A percentile compares a stretch with the other conserved stretches of the same genome.
phyloP scores from a whole-genome alignment of 1,140 invertebrate genomes.

The Bombus difficillimus region DNA sequence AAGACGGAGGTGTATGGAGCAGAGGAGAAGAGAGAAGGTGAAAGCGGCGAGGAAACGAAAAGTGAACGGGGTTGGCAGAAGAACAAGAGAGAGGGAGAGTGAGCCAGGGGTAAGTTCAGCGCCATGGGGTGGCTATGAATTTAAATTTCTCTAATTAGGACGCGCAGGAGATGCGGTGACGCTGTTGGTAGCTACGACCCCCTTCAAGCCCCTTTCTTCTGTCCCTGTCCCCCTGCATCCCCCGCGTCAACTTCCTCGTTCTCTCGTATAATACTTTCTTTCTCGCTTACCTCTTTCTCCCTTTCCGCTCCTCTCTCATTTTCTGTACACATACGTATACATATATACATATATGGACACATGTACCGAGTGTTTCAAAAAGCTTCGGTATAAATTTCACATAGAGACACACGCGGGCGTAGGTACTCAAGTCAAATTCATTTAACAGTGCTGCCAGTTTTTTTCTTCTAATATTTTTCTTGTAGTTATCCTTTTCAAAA shows the following conservation, averaged over 20 bases:
- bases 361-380: background rate
- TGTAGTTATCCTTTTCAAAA: too few relatives aligned
- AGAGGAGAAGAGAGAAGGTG: constrained; percentile 20
- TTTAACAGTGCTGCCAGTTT: too few relatives aligned
- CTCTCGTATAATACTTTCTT: constrained; percentile 56
- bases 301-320: constrained; percentile 28
- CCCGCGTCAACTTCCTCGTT: constrained; percentile 64
- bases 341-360: background rate
- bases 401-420: too few relatives aligned
- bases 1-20: constrained; percentile 22
- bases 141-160: constrained; percentile 83
- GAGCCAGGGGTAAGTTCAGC: constrained; percentile 62
- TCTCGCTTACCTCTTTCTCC: constrained; percentile 28
- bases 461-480: too few relatives aligned
- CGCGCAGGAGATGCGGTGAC: constrained; percentile 73
- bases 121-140: constrained; percentile 77
- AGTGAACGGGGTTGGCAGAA: constrained; percentile 1
- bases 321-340: background rate
- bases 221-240: constrained; percentile 24
- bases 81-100: constrained; percentile 37
- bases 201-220: constrained; percentile 63
- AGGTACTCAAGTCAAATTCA: too few relatives aligned
- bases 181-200: constrained; percentile 70
- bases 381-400: background rate
- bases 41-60: constrained; percentile 19